These are phyloP conservation scores for Notolabrus celidotus DNA, from an alignment of 2,797 vertebrate species.

Conservation along the genomic window DNA sequence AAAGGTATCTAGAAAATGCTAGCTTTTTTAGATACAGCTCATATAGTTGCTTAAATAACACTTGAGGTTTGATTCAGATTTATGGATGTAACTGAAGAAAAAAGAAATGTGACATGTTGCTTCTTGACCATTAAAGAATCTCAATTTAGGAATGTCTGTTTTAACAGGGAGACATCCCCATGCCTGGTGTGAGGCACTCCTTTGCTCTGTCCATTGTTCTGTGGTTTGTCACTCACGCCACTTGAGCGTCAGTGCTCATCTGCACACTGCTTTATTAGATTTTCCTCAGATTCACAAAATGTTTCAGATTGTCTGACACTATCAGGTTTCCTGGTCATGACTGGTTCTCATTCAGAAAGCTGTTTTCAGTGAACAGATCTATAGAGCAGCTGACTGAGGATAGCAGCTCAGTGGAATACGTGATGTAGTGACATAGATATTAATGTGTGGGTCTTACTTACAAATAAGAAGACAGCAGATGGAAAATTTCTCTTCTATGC, in stretches of 20 bases:
- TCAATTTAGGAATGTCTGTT: slow-evolving; percentile 7
- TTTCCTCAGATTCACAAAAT: slow-evolving; percentile 39
- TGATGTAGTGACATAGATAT: too few relatives aligned
- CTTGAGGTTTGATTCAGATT: neutral
- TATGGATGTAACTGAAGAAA: neutral
- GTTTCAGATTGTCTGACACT: slow-evolving; percentile 19
- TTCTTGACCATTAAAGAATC: slow-evolving; percentile 17
- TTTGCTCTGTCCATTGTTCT: slow-evolving; percentile 19
- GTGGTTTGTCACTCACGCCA: slow-evolving; percentile 12
- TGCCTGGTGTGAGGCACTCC: neutral
- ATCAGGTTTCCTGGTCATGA: neutral
- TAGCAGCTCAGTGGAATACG: too few relatives aligned
- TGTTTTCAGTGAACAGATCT: slow-evolving; percentile 31
- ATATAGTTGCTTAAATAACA: neutral
- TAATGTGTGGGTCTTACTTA: too few relatives aligned
- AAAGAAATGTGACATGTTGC: neutral
- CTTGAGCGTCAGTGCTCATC: slow-evolving; percentile 41
- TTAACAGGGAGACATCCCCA: neutral
- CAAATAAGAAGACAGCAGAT: too few relatives aligned
- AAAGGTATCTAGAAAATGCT: too few relatives aligned
- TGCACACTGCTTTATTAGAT: slow-evolving; percentile 56
- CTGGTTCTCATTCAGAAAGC: slow-evolving; percentile 35
- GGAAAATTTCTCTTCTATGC: too few relatives aligned
- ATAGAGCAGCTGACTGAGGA: too few relatives aligned
- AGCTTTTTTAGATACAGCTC: too few relatives aligned